A percentile compares a stretch with the other conserved stretches of the same genome.
Evolutionary conservation across 1,140 invertebrate genomes (phyloP).

Genomic region (Listronotus oregonensis): DNA sequence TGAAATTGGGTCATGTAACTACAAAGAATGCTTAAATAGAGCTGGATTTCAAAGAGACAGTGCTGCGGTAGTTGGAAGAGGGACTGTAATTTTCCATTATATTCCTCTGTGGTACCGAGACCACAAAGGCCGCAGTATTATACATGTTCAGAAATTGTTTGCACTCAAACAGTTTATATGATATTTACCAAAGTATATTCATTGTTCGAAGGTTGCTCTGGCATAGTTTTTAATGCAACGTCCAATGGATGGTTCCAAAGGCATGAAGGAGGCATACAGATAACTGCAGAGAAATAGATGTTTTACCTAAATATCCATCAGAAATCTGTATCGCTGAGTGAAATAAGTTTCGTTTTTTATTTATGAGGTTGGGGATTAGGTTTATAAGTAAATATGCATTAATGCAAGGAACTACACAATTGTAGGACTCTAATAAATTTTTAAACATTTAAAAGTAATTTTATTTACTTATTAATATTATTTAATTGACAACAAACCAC

Average conservation of each 20-base stretch:
- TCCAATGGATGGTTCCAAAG: background rate
- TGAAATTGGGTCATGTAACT: background rate
- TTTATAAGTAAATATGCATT: too few species aligned
- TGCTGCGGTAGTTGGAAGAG: background rate
- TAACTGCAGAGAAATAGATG: too few species aligned
- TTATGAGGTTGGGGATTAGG: too few species aligned
- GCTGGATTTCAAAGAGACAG: constrained; percentile 5
- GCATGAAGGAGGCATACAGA: background rate
- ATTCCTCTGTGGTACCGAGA: background rate
- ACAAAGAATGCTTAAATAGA: background rate
- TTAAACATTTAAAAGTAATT: too few species aligned
- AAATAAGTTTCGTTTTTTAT: too few species aligned
- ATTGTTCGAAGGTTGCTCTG: background rate
- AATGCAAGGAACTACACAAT: too few species aligned
- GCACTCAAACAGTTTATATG: background rate
- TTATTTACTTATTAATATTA: too few species aligned
- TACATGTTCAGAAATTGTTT: constrained; percentile 1
- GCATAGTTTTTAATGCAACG: background rate
- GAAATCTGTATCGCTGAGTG: too few species aligned
- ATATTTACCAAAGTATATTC: constrained; percentile 3
- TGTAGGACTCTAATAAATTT: too few species aligned
- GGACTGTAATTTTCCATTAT: background rate
- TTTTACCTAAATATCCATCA: too few species aligned
- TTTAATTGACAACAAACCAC: too few species aligned
- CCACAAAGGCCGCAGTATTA: background rate